Percentiles rank a stretch among this genome's conserved stretches.
phyloP scores from a whole-genome alignment of 1,140 invertebrate genomes.

The Drosophila yakuba region DNA sequence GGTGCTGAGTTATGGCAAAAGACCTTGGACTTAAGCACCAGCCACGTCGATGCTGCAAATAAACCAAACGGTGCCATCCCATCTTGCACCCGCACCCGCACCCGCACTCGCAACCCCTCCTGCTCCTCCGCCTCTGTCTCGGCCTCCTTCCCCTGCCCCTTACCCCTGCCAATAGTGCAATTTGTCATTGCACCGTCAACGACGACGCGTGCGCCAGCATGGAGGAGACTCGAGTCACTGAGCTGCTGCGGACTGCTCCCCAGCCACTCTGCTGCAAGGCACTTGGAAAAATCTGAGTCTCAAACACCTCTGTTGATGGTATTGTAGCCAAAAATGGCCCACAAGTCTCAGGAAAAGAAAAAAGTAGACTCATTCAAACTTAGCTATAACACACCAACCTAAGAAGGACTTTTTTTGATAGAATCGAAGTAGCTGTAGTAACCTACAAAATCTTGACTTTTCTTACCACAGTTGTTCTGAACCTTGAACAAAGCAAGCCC shows the following conservation, averaged over 20 bases:
- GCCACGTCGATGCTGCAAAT: slow-evolving; percentile 14
- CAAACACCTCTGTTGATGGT: too few species aligned
- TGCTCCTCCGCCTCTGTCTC: not conserved
- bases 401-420: too few species aligned
- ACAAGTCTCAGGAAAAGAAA: too few species aligned
- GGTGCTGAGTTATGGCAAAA: slow-evolving; percentile 73
- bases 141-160: not conserved
- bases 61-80: slow-evolving; percentile 46
- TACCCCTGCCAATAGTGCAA: slow-evolving; percentile 43
- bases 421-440: too few species aligned
- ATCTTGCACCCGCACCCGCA: slow-evolving; percentile 62
- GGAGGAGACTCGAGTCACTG: slow-evolving; percentile 42
- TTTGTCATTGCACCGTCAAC: slow-evolving; percentile 77
- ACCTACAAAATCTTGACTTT: too few species aligned
- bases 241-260: slow-evolving; percentile 17
- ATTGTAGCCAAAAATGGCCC: too few species aligned
- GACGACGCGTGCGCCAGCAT: slow-evolving; percentile 72
- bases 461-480: too few species aligned
- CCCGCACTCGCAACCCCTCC: slow-evolving; percentile 42
- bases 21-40: slow-evolving; percentile 73
- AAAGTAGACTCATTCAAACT: too few species aligned
- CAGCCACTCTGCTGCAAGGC: not conserved
- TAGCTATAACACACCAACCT: too few species aligned
- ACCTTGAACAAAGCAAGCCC: too few species aligned
- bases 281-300: slow-evolving; percentile 4